Base-by-base conservation (phyloP, 2,888 invertebrate species). In the Ormyrus pomaceus region DNA sequence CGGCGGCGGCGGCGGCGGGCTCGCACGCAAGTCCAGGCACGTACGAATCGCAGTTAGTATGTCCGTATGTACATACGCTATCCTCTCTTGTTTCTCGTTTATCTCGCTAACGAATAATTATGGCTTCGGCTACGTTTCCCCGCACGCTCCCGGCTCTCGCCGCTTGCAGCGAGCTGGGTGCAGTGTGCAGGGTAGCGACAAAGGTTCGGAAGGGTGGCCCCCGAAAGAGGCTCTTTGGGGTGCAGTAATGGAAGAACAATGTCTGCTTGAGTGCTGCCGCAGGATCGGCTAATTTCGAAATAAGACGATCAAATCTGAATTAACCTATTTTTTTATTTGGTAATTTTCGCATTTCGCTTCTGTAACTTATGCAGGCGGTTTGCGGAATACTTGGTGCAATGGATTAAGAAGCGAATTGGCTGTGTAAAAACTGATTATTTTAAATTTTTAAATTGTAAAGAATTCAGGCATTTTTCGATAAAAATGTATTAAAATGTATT, bases 71-170 rank as follows among this genome's bases (percentile, higher is more conserved):
- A 65, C 70, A 83, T 81, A 80, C 69, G 77, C 59, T 34, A 62
- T 51, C 51, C 68, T 68, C 56, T 11, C 68, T 80, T 68, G 72
- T 73, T 81, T 71, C 83, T 79, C 80, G 75, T 76, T 82, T 34
- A 34, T 69, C 81, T 73, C 71, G 72, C 85, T 86, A 87, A 86
- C 86, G 82, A 88, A 86, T 87, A 87, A 88, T 88, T 87, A 87
- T 84, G 83, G 80, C 81, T 81, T 83, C 79, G 79, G 34, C 11
- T 84, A 83, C 84, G 86, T 78, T 82, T 76, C 82, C 34, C 34
- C 68, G 79, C 72, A 75, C 69, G 77, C 82, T 83, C 79, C 77
- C 77, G 78, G 1, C 19, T 19, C 19, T 19, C 19, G 19, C 19
- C 81, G 83, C 19, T 46, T 69, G 9, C 9, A 45, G 34, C 34